Base-by-base conservation (phyloP, 23 tunicate genomes). In the Styela plicata region DNA sequence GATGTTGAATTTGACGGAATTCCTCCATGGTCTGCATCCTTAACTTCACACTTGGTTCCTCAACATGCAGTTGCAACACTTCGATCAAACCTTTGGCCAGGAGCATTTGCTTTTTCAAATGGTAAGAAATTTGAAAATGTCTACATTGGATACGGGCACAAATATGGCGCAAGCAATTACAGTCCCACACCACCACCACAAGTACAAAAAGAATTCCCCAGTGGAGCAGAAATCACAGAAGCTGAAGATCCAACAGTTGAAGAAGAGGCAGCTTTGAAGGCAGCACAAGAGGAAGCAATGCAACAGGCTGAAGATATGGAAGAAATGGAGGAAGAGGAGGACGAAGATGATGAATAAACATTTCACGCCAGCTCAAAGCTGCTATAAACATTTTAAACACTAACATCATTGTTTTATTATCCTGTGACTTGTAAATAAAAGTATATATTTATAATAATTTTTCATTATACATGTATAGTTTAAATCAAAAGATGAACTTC, bases 161-260 rank as follows among this genome's bases (percentile, higher is more conserved):
- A 95, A 69, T 95, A 95, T 86, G 75, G 74, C 63, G 91, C 99
- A 31, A 90, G 94, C 36, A 95, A 95, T 82, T 95, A 86, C 92
- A 86, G 91, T 64, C 99, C 99, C 27, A 79, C 88, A 26, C 92
- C 96, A 16, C 99, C 96, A 19, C 99, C 99, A 2, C 86, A 83
- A 10, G 82, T 95, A 81, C 96, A 95, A 71, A 90, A 73, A 64
- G 99, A 95, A 77, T 95, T 86, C 70, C 86, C 84, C 2, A 89
- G 95, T 69, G 99, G 99, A 1, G 79, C 99, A 18, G 99, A 95
- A 74, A 90, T 95, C 70, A 95, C 99, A 26, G 99, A 95, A 80
- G 91, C 95, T 36, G 99, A 90, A 63, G 99, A 95, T 69, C 99
- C 99, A 0, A 90, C 95, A 44, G 99, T 95, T 24, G 99, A 95